Evolutionary conservation across 2,113 vertebrate species (phyloP).

Genomic region (Pelmatolapia mariae): DNA sequence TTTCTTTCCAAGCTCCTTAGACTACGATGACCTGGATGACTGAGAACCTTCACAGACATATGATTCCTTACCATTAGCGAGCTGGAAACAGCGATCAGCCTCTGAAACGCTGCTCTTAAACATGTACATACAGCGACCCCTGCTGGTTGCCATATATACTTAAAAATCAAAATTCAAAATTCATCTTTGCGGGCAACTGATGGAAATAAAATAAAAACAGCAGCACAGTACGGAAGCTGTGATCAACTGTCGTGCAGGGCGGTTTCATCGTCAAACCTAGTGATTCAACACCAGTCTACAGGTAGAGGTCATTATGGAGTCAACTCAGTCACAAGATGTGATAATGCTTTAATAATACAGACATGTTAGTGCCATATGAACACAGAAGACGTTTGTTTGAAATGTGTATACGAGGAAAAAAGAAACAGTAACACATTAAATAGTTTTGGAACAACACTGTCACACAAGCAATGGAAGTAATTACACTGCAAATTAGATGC

Average conservation of each 20-base stretch:
- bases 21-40: no score
- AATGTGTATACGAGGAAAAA: not conserved
- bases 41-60: no score
- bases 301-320: not conserved
- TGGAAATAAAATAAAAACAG: not conserved
- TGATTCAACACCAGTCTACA: not conserved
- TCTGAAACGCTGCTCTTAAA: not conserved
- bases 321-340: not conserved
- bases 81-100: not conserved
- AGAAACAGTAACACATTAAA: not conserved
- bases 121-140: not conserved
- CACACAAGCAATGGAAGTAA: not conserved
- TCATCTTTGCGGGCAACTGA: not conserved
- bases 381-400: not conserved
- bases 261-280: not conserved
- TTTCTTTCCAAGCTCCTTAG: no score
- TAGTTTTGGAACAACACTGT: not conserved
- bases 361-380: conserved; percentile 3
- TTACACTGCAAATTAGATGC: not conserved
- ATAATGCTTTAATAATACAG: conserved; percentile 18
- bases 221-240: not conserved
- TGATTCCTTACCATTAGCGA: not conserved
- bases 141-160: not conserved
- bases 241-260: not conserved
- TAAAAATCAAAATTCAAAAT: not conserved